Evolutionary conservation across 2,888 invertebrate species (phyloP), one percentile per base, ranked within the genome.

Genomic region (Troides helena): DNA sequence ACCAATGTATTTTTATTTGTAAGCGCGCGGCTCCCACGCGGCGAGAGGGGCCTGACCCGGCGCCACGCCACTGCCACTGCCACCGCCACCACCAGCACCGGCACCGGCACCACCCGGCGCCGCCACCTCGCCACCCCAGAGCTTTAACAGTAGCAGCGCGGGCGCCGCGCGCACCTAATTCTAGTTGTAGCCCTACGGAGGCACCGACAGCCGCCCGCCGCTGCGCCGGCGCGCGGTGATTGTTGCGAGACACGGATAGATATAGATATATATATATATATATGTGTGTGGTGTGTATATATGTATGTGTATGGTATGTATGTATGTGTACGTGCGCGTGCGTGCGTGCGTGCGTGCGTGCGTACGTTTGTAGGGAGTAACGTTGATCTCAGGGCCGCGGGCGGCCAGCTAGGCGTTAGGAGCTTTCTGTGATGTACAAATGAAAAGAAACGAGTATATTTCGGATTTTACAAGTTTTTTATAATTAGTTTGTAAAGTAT

Each of bases 401-500:
- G 80, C 69, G 81, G 79, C 77, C 79, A 81, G 80, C 82, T 81
- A 73, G 79, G 75, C 76, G 80, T 62, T 80, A 82, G 83, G 86
- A 87, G 85, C 83, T 89, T 62, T 89, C 91, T 92, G 92, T 92
- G 90, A 93, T 93, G 92, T 92, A 92, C 92, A 92, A 92, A 90
- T 18, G 53, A 85, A 78, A 60, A 91, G 84, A 79, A 86, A 87
- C 81, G 84, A 89, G 87, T 86, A 92, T 92, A 91, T 92, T 91
- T 92, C 88, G 88, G 87, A 88, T 90, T 89, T 91, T 92, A 92
- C 91, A 92, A 91, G 89, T 89, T 91, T 92, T 90, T 92, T 90
- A 91, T 91, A 91, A 90, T 92, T 91, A 90, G 90, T 91, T 90
- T 87, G 87, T 89, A 90, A 88, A 87, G 85, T 87, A 87, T 89